Conservation (phyloP, 1,140 invertebrate species). For the Samia ricini region DNA sequence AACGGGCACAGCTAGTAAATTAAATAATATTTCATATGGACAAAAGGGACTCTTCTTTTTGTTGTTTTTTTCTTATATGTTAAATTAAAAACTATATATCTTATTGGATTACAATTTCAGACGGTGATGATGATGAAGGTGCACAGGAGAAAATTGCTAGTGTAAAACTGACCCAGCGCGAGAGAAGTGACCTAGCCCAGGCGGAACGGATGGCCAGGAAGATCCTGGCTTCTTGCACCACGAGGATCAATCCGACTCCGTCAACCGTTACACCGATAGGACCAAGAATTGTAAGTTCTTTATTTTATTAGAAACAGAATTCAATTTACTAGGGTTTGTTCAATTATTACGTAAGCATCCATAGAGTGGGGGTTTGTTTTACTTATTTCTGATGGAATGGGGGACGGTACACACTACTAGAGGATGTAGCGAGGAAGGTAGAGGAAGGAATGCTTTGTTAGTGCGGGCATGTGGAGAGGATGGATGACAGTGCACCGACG, state of each 20-base stretch:
- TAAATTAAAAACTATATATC: too few species aligned
- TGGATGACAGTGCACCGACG: too few species aligned
- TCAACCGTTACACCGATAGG: neutral
- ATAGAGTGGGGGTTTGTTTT: too few species aligned
- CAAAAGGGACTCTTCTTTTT: too few species aligned
- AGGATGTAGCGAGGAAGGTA: too few species aligned
- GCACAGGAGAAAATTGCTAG: neutral
- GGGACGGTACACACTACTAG: too few species aligned
- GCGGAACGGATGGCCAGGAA: slow-evolving; percentile 42
- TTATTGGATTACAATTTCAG: neutral
- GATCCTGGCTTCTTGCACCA: slow-evolving; percentile 20
- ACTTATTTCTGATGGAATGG: too few species aligned
- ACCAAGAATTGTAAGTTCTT: neutral
- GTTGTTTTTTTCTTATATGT: too few species aligned
- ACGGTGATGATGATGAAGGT: neutral
- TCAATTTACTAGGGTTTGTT: neutral
- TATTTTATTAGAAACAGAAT: neutral
- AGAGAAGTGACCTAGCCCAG: slow-evolving; percentile 29
- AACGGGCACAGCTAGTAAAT: too few species aligned
- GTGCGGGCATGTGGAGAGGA: too few species aligned
- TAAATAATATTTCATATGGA: too few species aligned
- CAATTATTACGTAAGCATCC: neutral
- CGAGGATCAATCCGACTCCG: neutral
- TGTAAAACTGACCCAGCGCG: slow-evolving; percentile 17
- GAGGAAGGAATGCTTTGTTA: too few species aligned